Percentiles rank a stretch among this genome's conserved stretches.
Conservation (phyloP, 2,888 invertebrate genomes). For the Scaptodrosophila latifasciaeformis region DNA sequence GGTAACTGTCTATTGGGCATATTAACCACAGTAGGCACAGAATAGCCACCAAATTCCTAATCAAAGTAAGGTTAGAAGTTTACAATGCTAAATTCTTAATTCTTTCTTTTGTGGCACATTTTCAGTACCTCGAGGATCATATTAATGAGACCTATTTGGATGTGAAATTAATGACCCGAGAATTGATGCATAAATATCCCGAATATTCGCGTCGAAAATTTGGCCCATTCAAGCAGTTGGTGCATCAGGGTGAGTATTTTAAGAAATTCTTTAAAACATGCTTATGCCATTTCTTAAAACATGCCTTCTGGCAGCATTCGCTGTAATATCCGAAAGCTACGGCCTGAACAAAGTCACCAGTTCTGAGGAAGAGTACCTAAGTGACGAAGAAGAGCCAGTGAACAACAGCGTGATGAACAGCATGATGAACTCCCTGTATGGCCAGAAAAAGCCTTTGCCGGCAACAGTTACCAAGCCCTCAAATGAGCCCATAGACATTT, state of each 20-base stretch:
- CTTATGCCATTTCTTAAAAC: neutral
- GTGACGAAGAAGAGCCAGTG: constrained; percentile 33
- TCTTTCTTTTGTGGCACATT: constrained; percentile 10
- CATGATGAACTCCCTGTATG: constrained; percentile 76
- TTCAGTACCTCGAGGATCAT: constrained; percentile 84
- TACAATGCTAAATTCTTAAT: neutral
- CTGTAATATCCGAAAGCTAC: constrained; percentile 82
- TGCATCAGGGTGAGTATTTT: constrained; percentile 78
- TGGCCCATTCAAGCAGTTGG: constrained; percentile 84
- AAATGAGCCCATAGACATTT: constrained; percentile 84
- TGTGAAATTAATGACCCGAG: constrained; percentile 88
- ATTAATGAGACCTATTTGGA: constrained; percentile 87
- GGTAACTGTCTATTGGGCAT: constrained; percentile 51
- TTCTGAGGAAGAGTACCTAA: constrained; percentile 72
- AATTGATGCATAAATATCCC: constrained; percentile 82
- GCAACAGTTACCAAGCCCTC: constrained; percentile 6
- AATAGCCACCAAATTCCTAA: no score
- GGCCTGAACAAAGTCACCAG: constrained; percentile 76
- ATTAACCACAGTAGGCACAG: no score
- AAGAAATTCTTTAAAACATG: neutral
- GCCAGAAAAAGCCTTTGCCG: constrained; percentile 62
- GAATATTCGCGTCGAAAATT: constrained; percentile 89
- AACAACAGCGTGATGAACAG: constrained; percentile 69
- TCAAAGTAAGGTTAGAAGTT: constrained; percentile 17
- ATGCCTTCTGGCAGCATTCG: constrained; percentile 77